Percentiles rank a stretch among this genome's conserved stretches.
Conservation (phyloP, 2,888 invertebrate species). For the Watsonalla binaria region DNA sequence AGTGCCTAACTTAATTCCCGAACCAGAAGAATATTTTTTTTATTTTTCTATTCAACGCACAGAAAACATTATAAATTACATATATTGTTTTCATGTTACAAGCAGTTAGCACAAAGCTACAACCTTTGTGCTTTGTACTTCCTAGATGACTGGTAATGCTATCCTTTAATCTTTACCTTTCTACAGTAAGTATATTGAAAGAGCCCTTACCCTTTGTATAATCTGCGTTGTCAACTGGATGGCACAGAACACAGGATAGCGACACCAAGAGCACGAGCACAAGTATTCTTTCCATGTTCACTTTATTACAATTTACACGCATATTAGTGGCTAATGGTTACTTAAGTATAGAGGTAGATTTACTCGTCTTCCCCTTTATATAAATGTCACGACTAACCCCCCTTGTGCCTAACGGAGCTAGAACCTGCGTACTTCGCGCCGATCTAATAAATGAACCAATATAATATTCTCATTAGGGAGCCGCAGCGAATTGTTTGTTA, state of each 20-base stretch:
- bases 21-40: too few relatives aligned
- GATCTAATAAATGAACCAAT: constrained; percentile 35
- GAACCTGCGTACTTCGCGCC: constrained; percentile 30
- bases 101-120: too few relatives aligned
- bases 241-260: constrained; percentile 27
- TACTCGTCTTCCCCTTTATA: constrained; percentile 15
- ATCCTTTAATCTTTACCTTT: too few relatives aligned
- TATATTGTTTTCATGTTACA: too few relatives aligned
- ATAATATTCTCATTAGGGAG: constrained; percentile 13
- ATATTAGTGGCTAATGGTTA: neutral
- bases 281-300: constrained; percentile 11
- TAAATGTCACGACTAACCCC: constrained; percentile 10
- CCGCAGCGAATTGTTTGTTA: constrained; percentile 11
- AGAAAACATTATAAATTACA: too few relatives aligned
- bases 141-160: too few relatives aligned
- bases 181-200: neutral
- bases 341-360: constrained; percentile 4
- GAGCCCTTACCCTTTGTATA: neutral
- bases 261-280: constrained; percentile 28
- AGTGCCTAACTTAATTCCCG: too few relatives aligned
- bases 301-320: neutral
- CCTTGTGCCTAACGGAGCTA: neutral
- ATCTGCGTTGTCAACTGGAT: constrained; percentile 32
- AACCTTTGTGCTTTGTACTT: too few relatives aligned
- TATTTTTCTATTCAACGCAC: too few relatives aligned